Evolutionary conservation across 2,888 invertebrate genomes (phyloP).

Genomic region (Asteroscopus sphinx): DNA sequence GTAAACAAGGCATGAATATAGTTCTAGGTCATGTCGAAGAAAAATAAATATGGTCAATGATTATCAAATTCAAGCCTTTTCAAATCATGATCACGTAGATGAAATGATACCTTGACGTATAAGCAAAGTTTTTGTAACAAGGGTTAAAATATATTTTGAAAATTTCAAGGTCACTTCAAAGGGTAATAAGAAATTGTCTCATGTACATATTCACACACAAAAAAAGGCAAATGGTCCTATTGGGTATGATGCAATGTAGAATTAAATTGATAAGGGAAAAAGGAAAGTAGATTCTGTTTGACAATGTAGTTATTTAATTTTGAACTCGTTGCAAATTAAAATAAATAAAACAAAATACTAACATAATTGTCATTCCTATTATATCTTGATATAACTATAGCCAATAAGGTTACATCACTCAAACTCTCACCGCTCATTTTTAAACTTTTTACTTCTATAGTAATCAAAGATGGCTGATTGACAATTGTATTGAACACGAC

Average conservation of each 20-base stretch:
- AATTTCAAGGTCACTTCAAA: background rate
- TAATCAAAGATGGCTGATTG: background rate
- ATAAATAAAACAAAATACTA: constrained; percentile 42
- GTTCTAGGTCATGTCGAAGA: background rate
- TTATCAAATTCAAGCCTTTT: no score
- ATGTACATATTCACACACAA: background rate
- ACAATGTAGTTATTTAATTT: no score
- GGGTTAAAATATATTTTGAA: background rate
- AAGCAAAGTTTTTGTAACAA: no score
- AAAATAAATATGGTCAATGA: background rate
- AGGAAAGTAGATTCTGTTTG: no score
- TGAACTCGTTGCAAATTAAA: no score
- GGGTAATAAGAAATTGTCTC: background rate
- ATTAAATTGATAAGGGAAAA: no score
- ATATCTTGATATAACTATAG: constrained; percentile 74
- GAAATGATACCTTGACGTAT: no score
- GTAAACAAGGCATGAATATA: no score
- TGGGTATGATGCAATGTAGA: no score
- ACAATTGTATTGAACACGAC: constrained; percentile 1
- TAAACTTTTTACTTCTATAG: background rate
- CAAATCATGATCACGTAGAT: no score
- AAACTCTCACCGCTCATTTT: constrained; percentile 69
- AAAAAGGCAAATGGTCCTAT: no score
- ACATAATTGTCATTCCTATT: constrained; percentile 69
- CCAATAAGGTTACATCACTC: constrained; percentile 67